Evolutionary conservation across 2,113 vertebrate genomes (phyloP), one percentile per base, ranked within the genome.

Genomic region (Monopterus albus): DNA sequence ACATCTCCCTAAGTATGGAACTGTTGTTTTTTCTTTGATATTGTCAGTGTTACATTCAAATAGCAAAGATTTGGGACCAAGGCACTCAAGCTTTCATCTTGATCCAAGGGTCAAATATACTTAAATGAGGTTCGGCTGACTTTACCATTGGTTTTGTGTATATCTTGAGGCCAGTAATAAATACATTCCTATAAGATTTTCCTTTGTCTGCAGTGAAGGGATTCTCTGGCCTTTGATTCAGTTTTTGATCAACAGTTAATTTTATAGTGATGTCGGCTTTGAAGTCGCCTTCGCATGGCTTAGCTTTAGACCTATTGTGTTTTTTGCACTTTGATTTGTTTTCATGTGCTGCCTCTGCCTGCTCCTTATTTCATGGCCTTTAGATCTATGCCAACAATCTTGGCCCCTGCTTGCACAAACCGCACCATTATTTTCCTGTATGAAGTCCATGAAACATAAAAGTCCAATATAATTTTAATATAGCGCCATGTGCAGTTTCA

Each of bases 361-460:
- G 65, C 21, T 57, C 46, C 72, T 67, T 64, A 76, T 64, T 75
- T 73, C 63, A 50, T 56, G 61, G 59, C 56, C 31, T 55, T 39
- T 68, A 51, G 35, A 60, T 63, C 36, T 15, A 29, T 52, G 62
- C 52, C 23, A 46, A 62, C 31, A 67, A 70, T 59, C 79, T 31
- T 60, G 49, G 35, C 47, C 23, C 17, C 25, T 29, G 36, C 55
- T 18, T 57, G 25, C 26, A 43, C 29, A 31, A 52, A 46, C 13
- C 39, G 12, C 26, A 63, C 14, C 7, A 33, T 35, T 47, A 29
- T 60, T 51, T 47, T 7, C 4, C 28, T 18, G 7, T 40, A 36
- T 35, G 23, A 13, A 42, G 7, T 39, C 12, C 20, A 45, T 35
- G 21, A 35, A 15, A 38, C n/a, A 42, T 4, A 17, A 8, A 46